A percentile compares a stretch with the other conserved stretches of the same genome.
Conservation (phyloP, 2,888 invertebrate genomes). For the Eupithecia exiguata region DNA sequence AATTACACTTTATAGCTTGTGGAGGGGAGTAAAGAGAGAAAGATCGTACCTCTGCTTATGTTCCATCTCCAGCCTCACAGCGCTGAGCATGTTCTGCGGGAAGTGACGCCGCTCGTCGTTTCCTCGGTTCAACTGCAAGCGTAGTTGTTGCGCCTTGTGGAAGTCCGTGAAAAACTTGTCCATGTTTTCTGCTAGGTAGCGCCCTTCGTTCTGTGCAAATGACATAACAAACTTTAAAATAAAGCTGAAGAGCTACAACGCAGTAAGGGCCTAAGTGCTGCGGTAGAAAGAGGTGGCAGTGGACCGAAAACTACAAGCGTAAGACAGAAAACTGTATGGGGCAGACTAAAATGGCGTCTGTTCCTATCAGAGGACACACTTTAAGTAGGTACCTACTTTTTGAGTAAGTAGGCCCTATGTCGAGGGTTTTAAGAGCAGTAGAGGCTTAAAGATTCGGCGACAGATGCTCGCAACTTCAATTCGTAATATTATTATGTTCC, state of each 20-base stretch:
- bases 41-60: constrained; percentile 72
- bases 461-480: too few relatives aligned
- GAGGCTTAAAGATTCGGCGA: too few relatives aligned
- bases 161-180: constrained; percentile 89
- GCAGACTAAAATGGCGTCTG: neutral
- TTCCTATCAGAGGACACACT: too few relatives aligned
- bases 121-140: constrained; percentile 61
- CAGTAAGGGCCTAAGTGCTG: too few relatives aligned
- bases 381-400: too few relatives aligned
- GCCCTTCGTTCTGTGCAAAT: constrained; percentile 68
- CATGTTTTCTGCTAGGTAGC: constrained; percentile 81
- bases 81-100: constrained; percentile 71
- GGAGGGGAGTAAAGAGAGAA: neutral
- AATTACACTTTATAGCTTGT: too few relatives aligned
- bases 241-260: too few relatives aligned
- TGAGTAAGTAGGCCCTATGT: too few relatives aligned
- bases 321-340: neutral
- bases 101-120: constrained; percentile 65
- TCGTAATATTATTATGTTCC: too few relatives aligned
- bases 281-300: too few relatives aligned
- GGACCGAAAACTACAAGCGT: neutral
- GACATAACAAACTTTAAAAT: neutral
- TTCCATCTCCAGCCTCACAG: constrained; percentile 71
- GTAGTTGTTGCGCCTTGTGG: constrained; percentile 85
- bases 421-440: too few relatives aligned